phyloP scores from a whole-genome alignment of 2,888 invertebrate genomes.

The Cataglyphis albicans region DNA sequence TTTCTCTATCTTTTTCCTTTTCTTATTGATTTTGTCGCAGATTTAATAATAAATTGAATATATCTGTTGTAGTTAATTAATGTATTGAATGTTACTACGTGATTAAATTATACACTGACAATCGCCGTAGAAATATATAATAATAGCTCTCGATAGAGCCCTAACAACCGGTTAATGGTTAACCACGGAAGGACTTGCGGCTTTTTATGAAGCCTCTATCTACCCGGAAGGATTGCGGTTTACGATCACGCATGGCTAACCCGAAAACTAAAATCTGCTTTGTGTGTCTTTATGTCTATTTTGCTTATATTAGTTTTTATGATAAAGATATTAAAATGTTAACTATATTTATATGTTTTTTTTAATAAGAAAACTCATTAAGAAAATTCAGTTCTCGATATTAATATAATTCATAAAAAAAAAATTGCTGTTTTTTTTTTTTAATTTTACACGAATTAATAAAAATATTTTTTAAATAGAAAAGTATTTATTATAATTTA shows the following conservation, averaged over 20 bases:
- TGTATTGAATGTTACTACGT: background rate
- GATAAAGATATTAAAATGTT: background rate
- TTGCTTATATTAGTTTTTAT: background rate
- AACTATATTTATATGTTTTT: background rate
- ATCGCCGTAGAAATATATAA: constrained; percentile 12
- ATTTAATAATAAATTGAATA: constrained; percentile 22
- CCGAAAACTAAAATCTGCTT: constrained; percentile 18
- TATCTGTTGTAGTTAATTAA: constrained; percentile 24
- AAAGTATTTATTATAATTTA: background rate
- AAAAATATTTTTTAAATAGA: background rate
- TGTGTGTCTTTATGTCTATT: background rate
- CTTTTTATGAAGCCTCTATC: constrained; percentile 70
- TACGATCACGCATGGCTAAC: constrained; percentile 61
- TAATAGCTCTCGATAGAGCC: constrained; percentile 41
- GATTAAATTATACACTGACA: constrained; percentile 34
- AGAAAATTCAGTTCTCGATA: background rate
- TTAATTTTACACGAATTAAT: background rate
- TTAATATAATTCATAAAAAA: constrained; percentile 13
- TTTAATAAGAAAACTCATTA: constrained; percentile 10
- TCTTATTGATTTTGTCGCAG: constrained; percentile 34
- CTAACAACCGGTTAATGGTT: constrained; percentile 67
- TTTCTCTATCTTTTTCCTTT: background rate
- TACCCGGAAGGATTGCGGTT: constrained; percentile 71
- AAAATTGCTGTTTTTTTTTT: background rate
- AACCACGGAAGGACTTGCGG: constrained; percentile 72